Percentiles rank a stretch among this genome's conserved stretches.
phyloP scores from a whole-genome alignment of 2,797 vertebrate species.

The Mormyrops attenuatus region DNA sequence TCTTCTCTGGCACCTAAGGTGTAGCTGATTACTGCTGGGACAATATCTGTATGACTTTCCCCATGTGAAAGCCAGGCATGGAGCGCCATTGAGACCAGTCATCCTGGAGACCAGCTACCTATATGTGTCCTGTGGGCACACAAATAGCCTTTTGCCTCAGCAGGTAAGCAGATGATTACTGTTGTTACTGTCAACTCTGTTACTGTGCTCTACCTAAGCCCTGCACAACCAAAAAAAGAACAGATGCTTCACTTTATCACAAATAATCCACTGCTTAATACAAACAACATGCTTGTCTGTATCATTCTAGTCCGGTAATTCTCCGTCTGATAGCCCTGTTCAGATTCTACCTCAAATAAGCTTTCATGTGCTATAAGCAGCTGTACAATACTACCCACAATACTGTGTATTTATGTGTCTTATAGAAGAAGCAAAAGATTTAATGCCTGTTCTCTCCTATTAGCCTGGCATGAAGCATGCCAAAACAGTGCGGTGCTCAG shows the following conservation, averaged over 20 bases:
- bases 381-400: neutral
- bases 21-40: neutral
- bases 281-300: neutral
- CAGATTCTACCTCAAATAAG: neutral
- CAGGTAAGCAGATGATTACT: neutral
- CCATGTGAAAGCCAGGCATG: neutral
- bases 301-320: neutral
- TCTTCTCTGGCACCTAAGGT: neutral
- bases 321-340: neutral
- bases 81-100: neutral
- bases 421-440: neutral
- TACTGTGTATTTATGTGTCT: neutral
- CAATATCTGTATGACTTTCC: neutral
- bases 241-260: neutral
- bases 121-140: neutral
- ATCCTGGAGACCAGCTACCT: neutral
- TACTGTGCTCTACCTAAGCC: neutral
- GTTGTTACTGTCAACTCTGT: neutral
- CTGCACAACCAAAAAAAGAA: neutral
- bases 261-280: neutral
- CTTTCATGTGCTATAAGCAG: neutral
- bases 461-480: constrained; percentile 14
- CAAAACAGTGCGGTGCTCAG: constrained; percentile 1
- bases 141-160: neutral
- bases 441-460: neutral